These are phyloP conservation scores for Schrankia costaestrigalis DNA, from an alignment of 2,888 invertebrate species.

Conservation along the genomic window DNA sequence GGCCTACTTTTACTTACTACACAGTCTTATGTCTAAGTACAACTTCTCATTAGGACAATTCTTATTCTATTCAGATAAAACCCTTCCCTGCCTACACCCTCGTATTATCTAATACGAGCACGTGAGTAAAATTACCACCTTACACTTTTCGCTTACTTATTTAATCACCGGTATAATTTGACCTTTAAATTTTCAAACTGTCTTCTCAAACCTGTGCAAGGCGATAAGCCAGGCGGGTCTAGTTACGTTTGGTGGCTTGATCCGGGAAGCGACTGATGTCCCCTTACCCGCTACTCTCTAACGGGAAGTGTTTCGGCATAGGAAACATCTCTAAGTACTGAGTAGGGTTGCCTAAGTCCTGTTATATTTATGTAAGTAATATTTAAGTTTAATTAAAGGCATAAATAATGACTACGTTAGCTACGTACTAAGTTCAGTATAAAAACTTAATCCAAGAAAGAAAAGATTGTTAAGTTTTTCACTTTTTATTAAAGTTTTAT, in stretches of 20 bases:
- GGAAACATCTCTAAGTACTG: conserved; percentile 11
- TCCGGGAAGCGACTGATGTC: conserved; percentile 4
- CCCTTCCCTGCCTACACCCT: no score
- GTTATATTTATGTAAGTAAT: neutral
- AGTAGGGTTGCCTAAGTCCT: conserved; percentile 11
- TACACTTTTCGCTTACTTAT: conserved; percentile 9
- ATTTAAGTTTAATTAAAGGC: neutral
- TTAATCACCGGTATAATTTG: conserved; percentile 11
- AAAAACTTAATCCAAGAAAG: no score
- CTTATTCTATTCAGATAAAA: no score
- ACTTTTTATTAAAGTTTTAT: no score
- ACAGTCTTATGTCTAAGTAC: no score
- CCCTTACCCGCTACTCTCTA: conserved; percentile 1
- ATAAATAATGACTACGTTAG: neutral
- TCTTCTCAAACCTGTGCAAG: neutral
- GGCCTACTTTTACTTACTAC: no score
- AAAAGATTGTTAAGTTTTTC: no score
- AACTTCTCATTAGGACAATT: no score
- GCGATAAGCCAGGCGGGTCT: conserved; percentile 1
- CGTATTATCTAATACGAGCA: no score
- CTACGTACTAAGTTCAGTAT: neutral
- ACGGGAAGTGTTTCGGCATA: conserved; percentile 17
- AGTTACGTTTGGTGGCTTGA: conserved; percentile 4
- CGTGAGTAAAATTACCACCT: conserved; percentile 7
- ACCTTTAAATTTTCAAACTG: neutral